These are phyloP conservation scores for Lutjanus campechanus DNA, from an alignment of 2,797 vertebrate genomes.

Conservation along the genomic window DNA sequence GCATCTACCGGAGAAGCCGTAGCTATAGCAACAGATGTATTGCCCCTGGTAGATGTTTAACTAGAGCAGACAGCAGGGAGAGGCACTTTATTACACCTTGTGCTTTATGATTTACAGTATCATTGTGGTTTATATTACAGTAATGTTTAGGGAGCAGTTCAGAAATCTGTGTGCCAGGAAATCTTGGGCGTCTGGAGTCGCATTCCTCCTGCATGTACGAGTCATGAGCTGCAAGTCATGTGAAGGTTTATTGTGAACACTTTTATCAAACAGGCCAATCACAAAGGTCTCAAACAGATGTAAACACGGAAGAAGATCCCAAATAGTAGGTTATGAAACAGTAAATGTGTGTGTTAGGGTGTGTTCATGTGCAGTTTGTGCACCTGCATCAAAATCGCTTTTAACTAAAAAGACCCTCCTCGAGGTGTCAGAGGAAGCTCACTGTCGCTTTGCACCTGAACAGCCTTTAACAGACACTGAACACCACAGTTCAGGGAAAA, in stretches of 20 bases:
- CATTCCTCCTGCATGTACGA: conserved; percentile 26
- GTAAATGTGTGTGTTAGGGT: background rate
- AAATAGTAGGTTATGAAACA: background rate
- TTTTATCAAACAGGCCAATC: conserved; percentile 36
- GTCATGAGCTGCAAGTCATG: conserved; percentile 30
- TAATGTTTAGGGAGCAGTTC: conserved; percentile 64
- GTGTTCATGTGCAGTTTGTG: background rate
- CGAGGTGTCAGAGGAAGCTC: conserved; percentile 26
- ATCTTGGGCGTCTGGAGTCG: conserved; percentile 32
- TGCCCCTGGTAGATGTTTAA: conserved; percentile 81
- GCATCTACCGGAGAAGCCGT: conserved; percentile 69
- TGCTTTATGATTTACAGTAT: conserved; percentile 77
- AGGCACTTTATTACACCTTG: conserved; percentile 78
- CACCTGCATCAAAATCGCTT: background rate
- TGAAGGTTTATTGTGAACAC: conserved; percentile 36
- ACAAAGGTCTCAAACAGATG: conserved; percentile 33
- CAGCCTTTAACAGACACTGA: conserved; percentile 33
- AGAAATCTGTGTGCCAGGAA: conserved; percentile 59
- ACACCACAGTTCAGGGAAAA: conserved; percentile 28
- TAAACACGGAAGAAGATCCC: conserved; percentile 22
- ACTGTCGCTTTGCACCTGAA: conserved; percentile 43
- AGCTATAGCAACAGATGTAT: conserved; percentile 81
- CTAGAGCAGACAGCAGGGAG: conserved; percentile 80
- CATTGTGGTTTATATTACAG: conserved; percentile 69
- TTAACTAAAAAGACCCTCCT: conserved; percentile 3